Conservation (phyloP, 1,140 invertebrate genomes). For the Drosophila tani region DNA sequence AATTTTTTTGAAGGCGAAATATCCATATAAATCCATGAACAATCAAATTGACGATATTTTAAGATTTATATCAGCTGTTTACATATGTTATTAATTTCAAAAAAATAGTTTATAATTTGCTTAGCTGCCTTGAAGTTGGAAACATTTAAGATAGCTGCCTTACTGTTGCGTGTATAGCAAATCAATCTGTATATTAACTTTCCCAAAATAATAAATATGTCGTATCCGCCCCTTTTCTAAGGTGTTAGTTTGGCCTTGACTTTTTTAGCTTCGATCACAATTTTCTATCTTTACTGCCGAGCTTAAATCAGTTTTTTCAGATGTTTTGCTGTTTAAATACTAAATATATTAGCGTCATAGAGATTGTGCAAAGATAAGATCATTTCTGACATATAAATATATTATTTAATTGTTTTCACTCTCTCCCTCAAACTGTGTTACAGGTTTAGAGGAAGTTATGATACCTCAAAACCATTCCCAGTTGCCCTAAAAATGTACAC, state of each 20-base stretch:
- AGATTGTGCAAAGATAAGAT: not conserved
- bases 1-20: too few species aligned
- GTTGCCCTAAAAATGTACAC: too few species aligned
- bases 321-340: not conserved
- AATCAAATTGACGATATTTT: too few species aligned
- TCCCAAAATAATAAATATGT: too few species aligned
- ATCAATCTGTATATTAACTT: too few species aligned
- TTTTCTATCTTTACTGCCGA: constrained; percentile 1
- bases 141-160: too few species aligned
- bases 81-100: too few species aligned
- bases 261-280: not conserved
- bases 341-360: not conserved
- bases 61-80: too few species aligned
- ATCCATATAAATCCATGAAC: too few species aligned
- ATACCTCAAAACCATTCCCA: not conserved
- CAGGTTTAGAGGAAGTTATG: not conserved
- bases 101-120: too few species aligned
- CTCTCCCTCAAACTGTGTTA: not conserved
- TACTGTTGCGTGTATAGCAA: too few species aligned
- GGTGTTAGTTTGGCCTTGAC: not conserved
- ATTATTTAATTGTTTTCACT: not conserved
- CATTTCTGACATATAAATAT: not conserved
- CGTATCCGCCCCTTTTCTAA: not conserved
- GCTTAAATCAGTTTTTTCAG: not conserved
- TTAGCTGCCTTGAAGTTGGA: too few species aligned